Percentiles rank a stretch among this genome's conserved stretches.
phyloP scores from a whole-genome alignment of 2,797 vertebrate genomes.

The Hirundo rustica region DNA sequence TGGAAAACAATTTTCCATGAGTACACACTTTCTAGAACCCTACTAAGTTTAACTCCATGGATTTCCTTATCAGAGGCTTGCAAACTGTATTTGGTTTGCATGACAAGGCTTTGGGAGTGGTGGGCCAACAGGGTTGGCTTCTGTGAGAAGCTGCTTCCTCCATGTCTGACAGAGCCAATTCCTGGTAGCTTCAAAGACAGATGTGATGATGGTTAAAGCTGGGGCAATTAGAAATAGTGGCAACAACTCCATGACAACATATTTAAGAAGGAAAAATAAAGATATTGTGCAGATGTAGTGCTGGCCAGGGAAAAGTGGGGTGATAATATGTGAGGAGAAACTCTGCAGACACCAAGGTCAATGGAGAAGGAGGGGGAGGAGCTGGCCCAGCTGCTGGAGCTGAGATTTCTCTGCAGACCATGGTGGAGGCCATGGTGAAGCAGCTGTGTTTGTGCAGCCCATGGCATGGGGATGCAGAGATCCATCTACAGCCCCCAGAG shows the following conservation, averaged over 20 bases:
- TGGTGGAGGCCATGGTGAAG: not conserved
- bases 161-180: not conserved
- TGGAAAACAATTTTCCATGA: not conserved
- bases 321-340: not conserved
- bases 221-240: not conserved
- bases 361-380: not conserved
- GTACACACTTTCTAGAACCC: rapidly evolving
- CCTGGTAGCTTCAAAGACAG: not conserved
- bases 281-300: rapidly evolving
- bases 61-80: not conserved
- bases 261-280: not conserved
- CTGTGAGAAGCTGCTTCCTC: not conserved
- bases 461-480: not conserved
- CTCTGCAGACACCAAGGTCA: too few relatives aligned
- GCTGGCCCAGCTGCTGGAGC: not conserved
- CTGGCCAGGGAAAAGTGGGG: not conserved
- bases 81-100: not conserved
- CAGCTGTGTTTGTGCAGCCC: not conserved
- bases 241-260: not conserved
- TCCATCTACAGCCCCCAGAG: not conserved
- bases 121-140: not conserved
- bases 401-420: not conserved
- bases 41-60: not conserved
- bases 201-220: not conserved
- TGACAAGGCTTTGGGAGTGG: not conserved